Evolutionary conservation across 2,797 vertebrate genomes (phyloP), one percentile per base, ranked within the genome.

Genomic region (Selene dorsalis): DNA sequence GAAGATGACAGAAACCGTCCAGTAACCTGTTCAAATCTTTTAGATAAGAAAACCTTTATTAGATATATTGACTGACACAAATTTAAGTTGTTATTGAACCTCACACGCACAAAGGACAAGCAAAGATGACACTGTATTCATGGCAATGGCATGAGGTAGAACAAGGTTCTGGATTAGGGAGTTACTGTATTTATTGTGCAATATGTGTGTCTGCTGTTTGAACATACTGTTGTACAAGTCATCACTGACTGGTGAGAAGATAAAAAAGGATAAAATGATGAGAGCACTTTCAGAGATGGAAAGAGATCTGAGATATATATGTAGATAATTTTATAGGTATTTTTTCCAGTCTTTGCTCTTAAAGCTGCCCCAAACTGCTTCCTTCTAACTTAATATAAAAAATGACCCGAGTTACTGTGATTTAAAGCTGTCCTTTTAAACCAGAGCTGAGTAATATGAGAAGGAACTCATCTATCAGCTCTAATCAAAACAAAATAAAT

Each of bases 41-140:
- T 13, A 39, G n/a, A 80, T 26, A 56, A 47, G 32, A 50, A 66
- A 57, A 45, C 28, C 48, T 38, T 39, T 16, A 17, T 48, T 4
- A 61, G 71, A 80, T 67, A 77, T 17, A n/a, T 68, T 70, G 71
- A 87, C 50, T 69, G 74, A 68, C 68, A 63, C 8, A 35, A 18
- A 72, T 67, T 45, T 8, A 35, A 35, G 32, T 57, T 38, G 60
- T 43, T 41, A 41, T 56, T 59, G 17, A 70, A 69, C 66, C 48
- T 39, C 32, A 55, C 47, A 60, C 56, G 66, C 39, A 53, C 41
- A 20, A 7, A 20, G 7, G 17, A 48, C 18, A 8, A 9, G 18
- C 20, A 20, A 63, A 8, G n/a, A 50, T 9, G 24, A n/a, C 10
- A n/a, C 11, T 32, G 28, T 13, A 35, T 20, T 16, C 2, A n/a